Evolutionary conservation across 2,888 invertebrate genomes (phyloP), one percentile per base, ranked within the genome.

Genomic region (Watsonalla binaria): DNA sequence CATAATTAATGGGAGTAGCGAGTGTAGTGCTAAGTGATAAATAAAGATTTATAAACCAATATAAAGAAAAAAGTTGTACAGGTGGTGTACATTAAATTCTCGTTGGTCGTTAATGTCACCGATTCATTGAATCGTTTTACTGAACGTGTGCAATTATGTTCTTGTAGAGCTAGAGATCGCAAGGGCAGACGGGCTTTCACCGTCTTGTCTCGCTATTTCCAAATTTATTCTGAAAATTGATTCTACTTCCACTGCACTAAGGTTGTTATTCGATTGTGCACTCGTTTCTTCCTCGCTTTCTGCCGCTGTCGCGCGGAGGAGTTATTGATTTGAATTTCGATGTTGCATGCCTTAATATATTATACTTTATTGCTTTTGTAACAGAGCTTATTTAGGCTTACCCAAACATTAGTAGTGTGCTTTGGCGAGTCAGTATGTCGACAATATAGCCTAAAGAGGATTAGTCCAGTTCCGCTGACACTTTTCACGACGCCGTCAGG

Each of bases 171-270:
- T 83, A 81, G 82, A 84, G 80, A 86, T 85, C 80, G 84, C 82
- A 84, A 86, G 84, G 86, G 86, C 84, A 84, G 80, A 80, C 83
- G 67, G 80, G 83, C 88, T 89, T 89, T 89, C 88, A 85, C 88
- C 80, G 74, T 70, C 80, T 78, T 78, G 79, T 80, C 78, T 80
- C 74, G 72, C 66, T 60, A 67, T 67, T 59, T 54, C 59, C 55
- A 61, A 55, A 61, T 57, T 62, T 63, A 61, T 66, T 66, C 64
- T 71, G 66, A 80, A 80, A 80, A 76, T 66, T 74, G 60, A 71
- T 70, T 67, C 65, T 80, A 73, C 62, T 42, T 59, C 57, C 72
- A 59, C 66, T 64, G 54, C 52, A 59, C 68, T 83, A 83, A 79
- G 78, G 80, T 79, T 58, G 64, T 56, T 66, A 79, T 82, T 86